Evolutionary conservation across 2,113 vertebrate genomes (phyloP).

Genomic region (Accipiter virgatus): DNA sequence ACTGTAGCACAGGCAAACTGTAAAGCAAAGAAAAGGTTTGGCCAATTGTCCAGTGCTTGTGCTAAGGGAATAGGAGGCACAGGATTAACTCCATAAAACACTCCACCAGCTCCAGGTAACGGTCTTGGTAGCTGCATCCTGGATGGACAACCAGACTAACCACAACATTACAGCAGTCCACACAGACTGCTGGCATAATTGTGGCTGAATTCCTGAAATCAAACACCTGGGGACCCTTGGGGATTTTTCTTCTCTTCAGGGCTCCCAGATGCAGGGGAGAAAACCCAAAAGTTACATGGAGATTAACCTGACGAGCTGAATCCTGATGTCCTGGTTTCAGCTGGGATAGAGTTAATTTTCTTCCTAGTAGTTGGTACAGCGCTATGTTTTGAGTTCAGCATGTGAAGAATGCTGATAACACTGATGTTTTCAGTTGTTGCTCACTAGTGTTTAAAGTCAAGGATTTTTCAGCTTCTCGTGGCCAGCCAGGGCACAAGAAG

Average conservation of each 20-base stretch:
- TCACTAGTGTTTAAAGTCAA: too few relatives aligned
- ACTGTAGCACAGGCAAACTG: neutral
- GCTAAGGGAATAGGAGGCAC: neutral
- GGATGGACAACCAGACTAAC: neutral
- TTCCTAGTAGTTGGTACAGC: too few relatives aligned
- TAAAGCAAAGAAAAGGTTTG: neutral
- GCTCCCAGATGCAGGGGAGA: neutral
- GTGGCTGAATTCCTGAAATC: neutral
- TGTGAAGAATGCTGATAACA: too few relatives aligned
- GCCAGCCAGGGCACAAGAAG: too few relatives aligned
- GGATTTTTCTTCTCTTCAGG: neutral
- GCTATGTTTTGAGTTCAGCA: too few relatives aligned
- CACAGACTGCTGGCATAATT: neutral
- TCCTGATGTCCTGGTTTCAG: too few relatives aligned
- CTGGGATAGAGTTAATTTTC: too few relatives aligned
- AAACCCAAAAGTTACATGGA: neutral
- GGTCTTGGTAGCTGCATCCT: neutral
- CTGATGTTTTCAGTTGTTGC: too few relatives aligned
- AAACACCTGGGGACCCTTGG: fast-evolving
- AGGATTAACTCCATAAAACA: neutral
- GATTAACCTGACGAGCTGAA: neutral
- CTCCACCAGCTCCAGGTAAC: too few relatives aligned
- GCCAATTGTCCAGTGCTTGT: neutral
- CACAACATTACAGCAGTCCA: neutral
- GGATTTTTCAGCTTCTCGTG: too few relatives aligned